Base-by-base conservation (phyloP, 2,113 vertebrate genomes). In the Eulemur rufifrons region DNA sequence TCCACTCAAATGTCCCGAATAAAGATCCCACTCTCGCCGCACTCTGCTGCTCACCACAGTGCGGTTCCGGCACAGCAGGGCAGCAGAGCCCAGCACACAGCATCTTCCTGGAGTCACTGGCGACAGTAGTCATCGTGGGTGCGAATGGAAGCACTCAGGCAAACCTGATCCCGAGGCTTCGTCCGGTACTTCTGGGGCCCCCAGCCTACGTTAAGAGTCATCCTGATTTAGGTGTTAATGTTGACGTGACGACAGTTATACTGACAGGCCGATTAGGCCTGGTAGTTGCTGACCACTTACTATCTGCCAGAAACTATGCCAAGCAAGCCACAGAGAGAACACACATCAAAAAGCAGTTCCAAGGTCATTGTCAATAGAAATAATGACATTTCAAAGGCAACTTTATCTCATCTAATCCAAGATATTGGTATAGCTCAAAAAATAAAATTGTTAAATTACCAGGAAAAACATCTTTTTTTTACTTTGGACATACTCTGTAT, bases 381-480 rank as follows among this genome's bases (percentile, higher is more conserved):
- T 25, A 78, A 74, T 10, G 54, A 71, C 7, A 74, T 78, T 54
- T 5, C 39, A 87, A 90, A 37, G 54, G 23, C 9, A 81, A 37
- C 2, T 81, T 63, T 74, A 71, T 50, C 68, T 89, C 39, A 80
- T 69, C 37, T 47, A 29, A 84, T 56, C 52, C 56, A 89, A 96
- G 20, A 86, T 15, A 63, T 0, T 81, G 21, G 15, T 37, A 32
- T 27, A 42, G 8, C 14, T 88, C 9, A 27, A 90, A 94, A 93
- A 88, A 76, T 84, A 73, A 92, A 89, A 84, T 59, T 56, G 18
- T 76, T 88, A 42, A 91, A 77, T 74, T 45, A 61, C 7, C 37
- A 37, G 37, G 6, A 25, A 5, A 27, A n/a, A 25, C 63, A 47
- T 47, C 8, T 5, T 56, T 63, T 8, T 18, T 76, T 82, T 37